Evolutionary conservation across 2,888 invertebrate genomes (phyloP).

Genomic region (Zeuzera pyrina): DNA sequence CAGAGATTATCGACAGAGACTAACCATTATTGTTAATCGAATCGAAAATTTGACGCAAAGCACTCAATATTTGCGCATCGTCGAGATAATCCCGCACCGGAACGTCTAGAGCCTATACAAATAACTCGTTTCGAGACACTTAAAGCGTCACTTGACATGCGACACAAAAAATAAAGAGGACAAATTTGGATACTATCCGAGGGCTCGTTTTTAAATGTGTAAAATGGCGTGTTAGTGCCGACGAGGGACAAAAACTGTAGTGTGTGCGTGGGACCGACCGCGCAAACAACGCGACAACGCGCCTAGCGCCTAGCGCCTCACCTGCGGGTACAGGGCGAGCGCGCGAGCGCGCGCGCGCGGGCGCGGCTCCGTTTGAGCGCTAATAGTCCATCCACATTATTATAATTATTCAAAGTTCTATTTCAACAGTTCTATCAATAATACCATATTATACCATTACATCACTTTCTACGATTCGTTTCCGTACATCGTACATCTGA

Average conservation of each 20-base stretch:
- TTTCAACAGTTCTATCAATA: too few relatives aligned
- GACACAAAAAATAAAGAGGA: slow-evolving; percentile 51
- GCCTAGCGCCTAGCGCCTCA: slow-evolving; percentile 23
- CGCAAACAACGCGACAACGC: slow-evolving; percentile 10
- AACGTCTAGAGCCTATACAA: slow-evolving; percentile 51
- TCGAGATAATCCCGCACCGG: slow-evolving; percentile 28
- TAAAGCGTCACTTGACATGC: slow-evolving; percentile 45
- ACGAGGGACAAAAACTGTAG: slow-evolving; percentile 17
- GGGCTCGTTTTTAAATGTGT: slow-evolving; percentile 48
- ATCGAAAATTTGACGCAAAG: too few relatives aligned
- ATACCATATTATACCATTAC: too few relatives aligned
- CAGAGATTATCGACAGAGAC: too few relatives aligned
- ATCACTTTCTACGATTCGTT: background rate
- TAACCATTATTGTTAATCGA: too few relatives aligned
- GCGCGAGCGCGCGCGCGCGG: slow-evolving; percentile 6
- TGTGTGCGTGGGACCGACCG: slow-evolving; percentile 9
- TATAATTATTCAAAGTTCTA: too few relatives aligned
- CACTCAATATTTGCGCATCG: too few relatives aligned
- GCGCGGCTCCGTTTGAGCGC: slow-evolving; percentile 6
- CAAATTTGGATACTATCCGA: slow-evolving; percentile 52
- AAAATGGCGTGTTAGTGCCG: slow-evolving; percentile 41
- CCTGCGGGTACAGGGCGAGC: slow-evolving; percentile 16
- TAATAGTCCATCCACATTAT: background rate
- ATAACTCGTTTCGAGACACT: slow-evolving; percentile 60
- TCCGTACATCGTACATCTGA: background rate